A percentile compares a stretch with the other conserved stretches of the same genome.
These are phyloP conservation scores for Synanthedon formicaeformis DNA, from an alignment of 2,888 invertebrate species.

Conservation along the genomic window DNA sequence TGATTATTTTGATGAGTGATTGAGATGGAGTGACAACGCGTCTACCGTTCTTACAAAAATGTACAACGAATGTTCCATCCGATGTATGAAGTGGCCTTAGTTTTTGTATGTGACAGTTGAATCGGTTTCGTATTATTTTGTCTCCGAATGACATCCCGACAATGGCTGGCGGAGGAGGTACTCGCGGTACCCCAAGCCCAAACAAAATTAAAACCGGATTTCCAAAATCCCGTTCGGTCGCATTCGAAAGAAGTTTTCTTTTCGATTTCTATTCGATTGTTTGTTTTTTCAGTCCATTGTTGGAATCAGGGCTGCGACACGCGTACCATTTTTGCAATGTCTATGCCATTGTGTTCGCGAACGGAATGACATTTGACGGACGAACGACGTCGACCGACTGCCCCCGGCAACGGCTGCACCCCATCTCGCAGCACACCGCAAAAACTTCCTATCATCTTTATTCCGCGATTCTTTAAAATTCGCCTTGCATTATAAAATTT, in stretches of 20 bases:
- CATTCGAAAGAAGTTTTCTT: constrained; percentile 62
- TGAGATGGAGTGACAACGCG: too few species aligned
- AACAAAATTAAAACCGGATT: constrained; percentile 64
- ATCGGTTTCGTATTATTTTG: constrained; percentile 24
- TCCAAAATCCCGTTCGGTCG: constrained; percentile 66
- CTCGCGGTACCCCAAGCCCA: constrained; percentile 34
- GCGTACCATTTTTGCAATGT: constrained; percentile 65
- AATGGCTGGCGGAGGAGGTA: constrained; percentile 30
- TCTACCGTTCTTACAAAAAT: too few species aligned
- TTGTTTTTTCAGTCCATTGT: constrained; percentile 65
- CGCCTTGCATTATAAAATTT: constrained; percentile 20
- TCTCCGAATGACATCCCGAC: constrained; percentile 25
- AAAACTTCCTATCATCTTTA: constrained; percentile 18
- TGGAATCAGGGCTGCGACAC: constrained; percentile 51
- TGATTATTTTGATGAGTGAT: too few species aligned
- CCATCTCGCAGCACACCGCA: neutral
- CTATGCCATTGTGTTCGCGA: constrained; percentile 57
- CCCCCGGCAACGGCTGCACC: constrained; percentile 15
- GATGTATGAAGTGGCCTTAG: too few species aligned
- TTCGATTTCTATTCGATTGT: constrained; percentile 69
- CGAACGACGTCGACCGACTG: constrained; percentile 25
- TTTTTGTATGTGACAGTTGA: neutral
- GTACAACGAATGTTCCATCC: too few species aligned
- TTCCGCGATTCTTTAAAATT: constrained; percentile 13
- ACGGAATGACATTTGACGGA: constrained; percentile 61